Conservation (phyloP, 1,140 invertebrate species). For the Hyles euphorbiae region DNA sequence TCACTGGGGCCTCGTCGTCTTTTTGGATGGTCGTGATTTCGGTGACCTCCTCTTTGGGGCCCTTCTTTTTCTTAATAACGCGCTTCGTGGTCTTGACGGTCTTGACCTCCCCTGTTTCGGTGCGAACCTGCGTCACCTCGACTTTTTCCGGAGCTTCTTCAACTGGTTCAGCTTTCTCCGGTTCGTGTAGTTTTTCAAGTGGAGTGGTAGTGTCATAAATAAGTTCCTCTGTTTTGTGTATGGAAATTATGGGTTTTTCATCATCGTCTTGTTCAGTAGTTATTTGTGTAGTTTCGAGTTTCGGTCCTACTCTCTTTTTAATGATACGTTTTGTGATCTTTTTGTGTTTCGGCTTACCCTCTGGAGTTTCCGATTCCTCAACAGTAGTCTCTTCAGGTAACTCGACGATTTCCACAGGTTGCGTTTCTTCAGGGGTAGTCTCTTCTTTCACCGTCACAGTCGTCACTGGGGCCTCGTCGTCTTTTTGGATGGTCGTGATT, state of each 20-base stretch:
- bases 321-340: conserved; percentile 51
- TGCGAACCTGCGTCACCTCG: conserved; percentile 61
- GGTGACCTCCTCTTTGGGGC: conserved; percentile 58
- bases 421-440: conserved; percentile 8
- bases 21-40: conserved; percentile 72
- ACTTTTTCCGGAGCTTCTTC: conserved; percentile 47
- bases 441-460: conserved; percentile 15
- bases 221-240: conserved; percentile 33
- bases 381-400: conserved; percentile 3
- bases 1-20: conserved; percentile 60
- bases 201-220: conserved; percentile 24
- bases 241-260: conserved; percentile 3
- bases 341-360: conserved; percentile 37
- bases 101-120: conserved; percentile 49
- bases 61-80: conserved; percentile 56
- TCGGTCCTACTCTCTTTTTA: conserved; percentile 38
- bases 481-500: conserved; percentile 67
- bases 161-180: background rate
- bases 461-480: conserved; percentile 53
- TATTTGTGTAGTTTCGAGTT: conserved; percentile 43
- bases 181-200: conserved; percentile 6
- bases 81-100: conserved; percentile 49
- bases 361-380: conserved; percentile 24
- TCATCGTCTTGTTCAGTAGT: conserved; percentile 37
- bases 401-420: conserved; percentile 2